Base-by-base conservation (phyloP, 53 echinoderm and acorn worm species). In the Actinopyga echinites region DNA sequence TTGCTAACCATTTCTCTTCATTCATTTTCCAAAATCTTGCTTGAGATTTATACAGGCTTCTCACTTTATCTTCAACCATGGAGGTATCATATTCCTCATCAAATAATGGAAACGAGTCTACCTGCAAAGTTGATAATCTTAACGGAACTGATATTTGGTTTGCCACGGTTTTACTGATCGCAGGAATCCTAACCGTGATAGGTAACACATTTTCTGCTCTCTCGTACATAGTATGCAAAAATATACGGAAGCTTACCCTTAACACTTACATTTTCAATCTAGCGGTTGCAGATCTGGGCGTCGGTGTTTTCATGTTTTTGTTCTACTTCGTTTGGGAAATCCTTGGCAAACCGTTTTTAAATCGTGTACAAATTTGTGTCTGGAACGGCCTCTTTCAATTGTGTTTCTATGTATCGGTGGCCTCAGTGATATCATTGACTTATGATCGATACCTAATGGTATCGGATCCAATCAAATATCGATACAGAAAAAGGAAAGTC, bases 401-500 rank as follows among this genome's bases (percentile, higher is more conserved):
- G 24, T 80, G 20, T 43, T 35, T 80, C 24, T 80, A 59, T 42
- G 13, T 80, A 26, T 80, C 81, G 3, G 81, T 80, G 34, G 11
- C 42, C n/a, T 61, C 60, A 23, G 32, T 62, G 38, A 40, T 80
- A 62, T 62, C 61, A 35, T 59, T 80, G 12, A 80, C 38, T 11
- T 62, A 80, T 25, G 81, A 80, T 80, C 81, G 81, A 62, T 80
- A 61, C 24, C 5, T 80, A 10, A 80, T 80, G 81, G 81, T 80
- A 62, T 80, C 81, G 24, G 43, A 80, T 61, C 81, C 81, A 22
- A 60, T 80, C 24, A 22, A 32, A 32, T 80, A 80, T 62, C 81
- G 38, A 42, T 33, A 36, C 0, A 61, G 22, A 24, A 15, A 61
- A 35, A 34, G 81, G 17, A 62, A 21, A 35, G 7, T 8, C 21